A percentile compares a stretch with the other conserved stretches of the same genome.
These are phyloP conservation scores for Entomobrya proxima DNA, from an alignment of 2,888 invertebrate species.

Conservation along the genomic window DNA sequence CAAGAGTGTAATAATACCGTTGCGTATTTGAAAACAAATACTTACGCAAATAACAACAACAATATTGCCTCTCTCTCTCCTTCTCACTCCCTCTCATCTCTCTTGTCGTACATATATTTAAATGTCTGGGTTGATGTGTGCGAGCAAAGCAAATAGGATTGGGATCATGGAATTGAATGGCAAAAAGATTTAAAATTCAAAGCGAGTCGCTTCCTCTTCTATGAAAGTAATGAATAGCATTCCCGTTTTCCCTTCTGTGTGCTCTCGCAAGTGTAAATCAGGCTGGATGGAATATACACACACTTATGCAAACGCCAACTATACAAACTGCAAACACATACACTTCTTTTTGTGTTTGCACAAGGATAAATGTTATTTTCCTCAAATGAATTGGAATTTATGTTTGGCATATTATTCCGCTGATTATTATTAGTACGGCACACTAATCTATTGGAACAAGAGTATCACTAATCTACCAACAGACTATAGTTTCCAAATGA, in stretches of 20 bases:
- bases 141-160: neutral
- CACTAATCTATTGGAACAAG: conserved; percentile 41
- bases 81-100: neutral
- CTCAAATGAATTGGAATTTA: conserved; percentile 49
- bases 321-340: neutral
- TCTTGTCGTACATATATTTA: too few relatives aligned
- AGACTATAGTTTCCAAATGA: neutral
- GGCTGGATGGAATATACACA: neutral
- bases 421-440: conserved; percentile 30
- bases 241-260: neutral
- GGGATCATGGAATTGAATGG: neutral
- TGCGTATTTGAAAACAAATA: neutral
- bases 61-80: neutral
- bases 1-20: neutral
- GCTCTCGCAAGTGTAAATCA: conserved; percentile 2
- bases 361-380: neutral
- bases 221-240: conserved; percentile 14
- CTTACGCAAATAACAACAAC: neutral
- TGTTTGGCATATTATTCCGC: conserved; percentile 30
- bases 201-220: conserved; percentile 30
- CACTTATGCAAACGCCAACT: neutral
- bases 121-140: neutral
- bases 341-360: neutral
- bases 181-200: conserved; percentile 23
- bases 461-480: neutral